phyloP scores from a whole-genome alignment of 2,888 invertebrate genomes.

The Linhomoeus sp. region DNA sequence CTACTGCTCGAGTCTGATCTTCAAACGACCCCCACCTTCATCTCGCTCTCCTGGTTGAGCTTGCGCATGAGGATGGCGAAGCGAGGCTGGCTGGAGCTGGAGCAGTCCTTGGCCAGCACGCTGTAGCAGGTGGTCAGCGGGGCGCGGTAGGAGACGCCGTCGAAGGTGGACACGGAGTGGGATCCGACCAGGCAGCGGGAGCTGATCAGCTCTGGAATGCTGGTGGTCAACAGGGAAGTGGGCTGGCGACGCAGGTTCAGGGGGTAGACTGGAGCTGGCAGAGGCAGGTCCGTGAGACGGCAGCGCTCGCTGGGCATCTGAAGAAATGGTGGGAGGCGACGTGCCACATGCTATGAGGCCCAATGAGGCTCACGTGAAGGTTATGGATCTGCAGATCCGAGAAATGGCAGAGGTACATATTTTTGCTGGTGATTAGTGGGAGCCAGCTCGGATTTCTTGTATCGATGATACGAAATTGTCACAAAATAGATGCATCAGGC shows the following conservation, averaged over 20 bases:
- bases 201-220: conserved; percentile 2
- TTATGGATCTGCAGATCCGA: too few relatives aligned
- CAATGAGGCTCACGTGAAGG: too few relatives aligned
- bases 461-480: too few relatives aligned
- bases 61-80: conserved; percentile 28
- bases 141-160: conserved; percentile 16
- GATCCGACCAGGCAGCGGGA: conserved; percentile 8
- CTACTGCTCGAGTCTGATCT: too few relatives aligned
- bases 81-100: conserved; percentile 15
- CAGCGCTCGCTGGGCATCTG: conserved; percentile 10
- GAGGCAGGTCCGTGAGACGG: conserved; percentile 3
- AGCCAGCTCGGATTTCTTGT: too few relatives aligned
- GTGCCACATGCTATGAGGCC: too few relatives aligned
- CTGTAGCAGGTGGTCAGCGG: conserved; percentile 26
- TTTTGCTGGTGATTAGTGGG: too few relatives aligned
- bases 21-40: conserved; percentile 6
- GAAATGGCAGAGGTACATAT: too few relatives aligned
- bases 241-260: conserved; percentile 4
- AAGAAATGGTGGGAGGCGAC: too few relatives aligned
- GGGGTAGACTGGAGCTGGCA: conserved; percentile 8
- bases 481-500: too few relatives aligned
- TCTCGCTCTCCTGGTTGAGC: conserved; percentile 10
- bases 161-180: conserved; percentile 19
- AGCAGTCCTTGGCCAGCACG: conserved; percentile 31
- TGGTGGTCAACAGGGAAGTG: conserved; percentile 4